Base-by-base conservation (phyloP, 30 jellyfish, hydroid and myxozoan species). In the Cassiopea andromeda region DNA sequence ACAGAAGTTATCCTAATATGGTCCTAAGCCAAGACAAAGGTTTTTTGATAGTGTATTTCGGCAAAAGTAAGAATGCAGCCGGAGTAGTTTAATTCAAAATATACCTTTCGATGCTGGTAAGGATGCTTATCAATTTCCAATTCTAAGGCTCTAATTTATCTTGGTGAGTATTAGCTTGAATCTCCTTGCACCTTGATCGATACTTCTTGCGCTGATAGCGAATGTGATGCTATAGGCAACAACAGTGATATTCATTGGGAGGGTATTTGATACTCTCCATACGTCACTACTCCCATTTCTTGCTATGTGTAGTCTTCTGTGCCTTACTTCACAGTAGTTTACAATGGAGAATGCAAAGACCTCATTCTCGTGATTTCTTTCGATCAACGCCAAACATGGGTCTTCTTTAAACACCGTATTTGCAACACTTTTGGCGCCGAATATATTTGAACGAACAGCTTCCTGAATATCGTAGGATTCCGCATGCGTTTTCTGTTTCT, bases 261-360 rank as follows among this genome's bases (percentile, higher is more conserved):
- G 48, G 8, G 2, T 57, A 3, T 16, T 59, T 1, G 94, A 72
- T 14, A 82, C 38, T 70, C 44, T 38, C 98, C 98, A 92, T 44
- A 69, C 87, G 71, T 59, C 76, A 9, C 17, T 7, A 59, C 60
- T 47, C 2, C 43, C 43, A 1, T 19, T 75, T 2, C 27, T 70
- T 43, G 79, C 49, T 12, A 83, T 48, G 17, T 54, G 4, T 7
- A 92, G 44, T 0, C n/a, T n/a, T n/a, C n/a, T 54, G 44, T 19
- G 60, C 54, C 57, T 70, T 48, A 43, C 61, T 38, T 58, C 54
- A 46, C 98, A 92, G 3, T 57, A 58, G 68, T 92, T 92, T 2
- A 87, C 96, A 4, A 92, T 73, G 76, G 90, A 89, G 54, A 49
- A 66, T 49, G 87, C 73, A 7, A 61, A 78, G 17, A 92, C 92